These are phyloP conservation scores for Pollenia griseotomentosa DNA, from an alignment of 2,888 invertebrate genomes.

Conservation along the genomic window DNA sequence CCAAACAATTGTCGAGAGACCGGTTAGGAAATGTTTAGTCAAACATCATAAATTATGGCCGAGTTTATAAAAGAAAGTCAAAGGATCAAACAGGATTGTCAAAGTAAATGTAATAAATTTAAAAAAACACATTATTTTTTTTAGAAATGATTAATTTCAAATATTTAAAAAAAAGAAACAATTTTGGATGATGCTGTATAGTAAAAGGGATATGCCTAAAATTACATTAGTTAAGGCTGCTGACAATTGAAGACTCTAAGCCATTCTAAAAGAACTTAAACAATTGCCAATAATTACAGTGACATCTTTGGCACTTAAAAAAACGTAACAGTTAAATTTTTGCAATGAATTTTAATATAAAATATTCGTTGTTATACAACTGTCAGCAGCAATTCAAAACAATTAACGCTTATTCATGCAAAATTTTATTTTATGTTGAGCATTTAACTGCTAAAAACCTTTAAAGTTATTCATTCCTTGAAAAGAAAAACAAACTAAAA, in stretches of 20 bases:
- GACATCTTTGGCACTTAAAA: slow-evolving; percentile 21
- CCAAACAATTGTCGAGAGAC: slow-evolving; percentile 63
- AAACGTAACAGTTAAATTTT: slow-evolving; percentile 4
- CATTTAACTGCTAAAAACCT: slow-evolving; percentile 3
- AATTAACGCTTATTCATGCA: slow-evolving; percentile 71
- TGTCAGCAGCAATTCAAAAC: slow-evolving; percentile 63
- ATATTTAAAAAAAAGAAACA: slow-evolving; percentile 3
- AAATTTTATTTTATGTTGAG: slow-evolving; percentile 30
- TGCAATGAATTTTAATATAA: neutral
- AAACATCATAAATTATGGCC: slow-evolving; percentile 68
- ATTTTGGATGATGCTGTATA: neutral
- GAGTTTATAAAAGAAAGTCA: slow-evolving; percentile 72
- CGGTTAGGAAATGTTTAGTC: slow-evolving; percentile 44
- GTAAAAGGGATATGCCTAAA: slow-evolving; percentile 71
- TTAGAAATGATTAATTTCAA: slow-evolving; percentile 45
- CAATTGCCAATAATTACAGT: slow-evolving; percentile 62
- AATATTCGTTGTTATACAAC: slow-evolving; percentile 37
- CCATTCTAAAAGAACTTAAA: slow-evolving; percentile 14
- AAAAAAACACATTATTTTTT: neutral
- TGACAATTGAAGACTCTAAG: slow-evolving; percentile 76
- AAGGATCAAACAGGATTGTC: slow-evolving; percentile 63
- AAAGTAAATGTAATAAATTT: slow-evolving; percentile 23
- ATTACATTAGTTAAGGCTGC: slow-evolving; percentile 80
- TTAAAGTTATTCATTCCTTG: neutral
- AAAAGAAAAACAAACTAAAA: slow-evolving; percentile 4